Evolutionary conservation across 1,140 invertebrate species (phyloP), one percentile per base, ranked within the genome.

Genomic region (Drosophila equinoxialis): DNA sequence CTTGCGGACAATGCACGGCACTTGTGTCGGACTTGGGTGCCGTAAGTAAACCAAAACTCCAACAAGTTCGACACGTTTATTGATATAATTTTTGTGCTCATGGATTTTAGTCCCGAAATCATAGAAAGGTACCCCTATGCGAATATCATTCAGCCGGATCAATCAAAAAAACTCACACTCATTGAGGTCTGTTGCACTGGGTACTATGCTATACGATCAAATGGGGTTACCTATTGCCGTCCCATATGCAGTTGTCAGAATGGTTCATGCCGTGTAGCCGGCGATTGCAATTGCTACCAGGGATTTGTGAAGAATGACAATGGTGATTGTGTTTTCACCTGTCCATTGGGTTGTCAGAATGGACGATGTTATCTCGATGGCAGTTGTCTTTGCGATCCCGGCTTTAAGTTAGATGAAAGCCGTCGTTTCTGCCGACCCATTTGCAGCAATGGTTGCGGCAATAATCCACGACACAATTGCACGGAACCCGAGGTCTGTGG

Each of bases 361-460:
- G 94, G 94, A 0, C 90, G 93, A 0, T 94, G 94, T 70, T 91
- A 93, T 14, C 91, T 92, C 0, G 93, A 93, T 2, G 82, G 91
- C 13, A 80, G 90, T 1, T 95, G 96, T 83, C 91, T 93, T 3
- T 96, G 96, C 81, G 94, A 94, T 64, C 84, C 93, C 6, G 95
- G 96, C 3, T 96, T 93, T 84, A 93, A 92, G 41, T 81, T 95
- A 64, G 94, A 95, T 70, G 73, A 84, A 41, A 92, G 93, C 66
- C 72, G 85, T 0, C 83, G 90, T 63, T 92, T 84, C 48, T 94
- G 94, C 71, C 72, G 84, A 23, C 93, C 93, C 10, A 81, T 91
- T 14, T 94, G 94, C 71, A 80, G 86, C 20, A 77, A 79, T 6
- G 76, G 71, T 1, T 94, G 94, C 67, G 85, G 76, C 30, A 73